These are phyloP conservation scores for Nomada lathburiana DNA, from an alignment of 2,888 invertebrate species.

Conservation along the genomic window DNA sequence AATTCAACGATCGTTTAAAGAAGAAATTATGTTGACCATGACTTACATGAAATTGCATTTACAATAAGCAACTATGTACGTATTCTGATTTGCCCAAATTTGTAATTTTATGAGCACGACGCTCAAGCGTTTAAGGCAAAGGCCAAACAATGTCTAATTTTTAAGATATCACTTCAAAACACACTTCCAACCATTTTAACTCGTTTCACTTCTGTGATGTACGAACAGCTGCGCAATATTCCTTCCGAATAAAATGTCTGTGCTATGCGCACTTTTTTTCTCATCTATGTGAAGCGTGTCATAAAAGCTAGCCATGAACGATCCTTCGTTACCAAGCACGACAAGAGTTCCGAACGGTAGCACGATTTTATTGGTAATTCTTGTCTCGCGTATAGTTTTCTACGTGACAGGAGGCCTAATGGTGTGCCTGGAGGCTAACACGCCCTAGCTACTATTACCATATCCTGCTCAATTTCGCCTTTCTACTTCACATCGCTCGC, in stretches of 20 bases:
- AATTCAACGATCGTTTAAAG: too few species aligned
- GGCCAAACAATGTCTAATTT: not conserved
- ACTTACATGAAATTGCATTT: too few species aligned
- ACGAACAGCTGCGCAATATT: not conserved
- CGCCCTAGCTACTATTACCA: constrained; percentile 53
- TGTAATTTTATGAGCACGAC: too few species aligned
- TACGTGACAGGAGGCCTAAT: constrained; percentile 73
- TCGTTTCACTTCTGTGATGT: not conserved
- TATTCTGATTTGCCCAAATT: too few species aligned
- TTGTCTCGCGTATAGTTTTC: constrained; percentile 60
- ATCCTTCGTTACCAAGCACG: constrained; percentile 59
- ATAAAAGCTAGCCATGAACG: not conserved
- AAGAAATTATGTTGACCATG: too few species aligned
- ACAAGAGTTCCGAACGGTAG: constrained; percentile 66
- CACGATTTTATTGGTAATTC: constrained; percentile 71
- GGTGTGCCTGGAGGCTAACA: constrained; percentile 63
- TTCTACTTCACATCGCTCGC: constrained; percentile 50
- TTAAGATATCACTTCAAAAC: not conserved
- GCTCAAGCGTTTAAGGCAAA: not conserved
- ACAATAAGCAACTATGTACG: too few species aligned
- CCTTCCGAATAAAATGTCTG: not conserved
- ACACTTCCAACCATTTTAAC: not conserved
- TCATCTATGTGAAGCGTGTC: not conserved
- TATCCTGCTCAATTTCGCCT: constrained; percentile 63
- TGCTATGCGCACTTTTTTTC: not conserved